Percentiles rank a stretch among this genome's conserved stretches.
Evolutionary conservation across 23 tunicate species (phyloP).

Genomic region (Corella eumyota): DNA sequence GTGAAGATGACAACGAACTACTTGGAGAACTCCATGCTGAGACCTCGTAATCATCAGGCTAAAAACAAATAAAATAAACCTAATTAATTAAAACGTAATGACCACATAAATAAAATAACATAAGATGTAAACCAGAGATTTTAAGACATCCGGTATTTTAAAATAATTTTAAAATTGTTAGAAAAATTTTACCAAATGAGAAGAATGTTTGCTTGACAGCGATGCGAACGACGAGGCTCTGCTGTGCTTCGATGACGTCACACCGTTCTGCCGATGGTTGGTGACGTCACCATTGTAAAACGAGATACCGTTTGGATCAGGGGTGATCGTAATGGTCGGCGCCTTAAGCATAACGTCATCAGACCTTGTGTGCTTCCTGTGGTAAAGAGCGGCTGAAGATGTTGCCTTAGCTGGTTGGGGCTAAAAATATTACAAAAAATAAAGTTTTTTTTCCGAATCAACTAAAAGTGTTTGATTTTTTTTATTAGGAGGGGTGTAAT

Average conservation of each 20-base stretch:
- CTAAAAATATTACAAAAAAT: no score
- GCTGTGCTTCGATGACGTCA: conserved; percentile 33
- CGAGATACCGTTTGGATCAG: conserved; percentile 6
- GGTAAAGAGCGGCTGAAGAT: no score
- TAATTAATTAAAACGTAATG: no score
- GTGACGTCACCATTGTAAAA: not conserved
- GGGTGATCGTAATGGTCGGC: conserved; percentile 31
- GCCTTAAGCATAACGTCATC: conserved; percentile 25
- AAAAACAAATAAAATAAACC: not conserved
- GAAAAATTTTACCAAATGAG: no score
- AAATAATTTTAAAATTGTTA: no score
- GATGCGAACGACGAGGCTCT: conserved; percentile 20
- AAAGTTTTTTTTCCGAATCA: no score
- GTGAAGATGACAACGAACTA: conserved; percentile 35
- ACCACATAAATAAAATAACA: no score
- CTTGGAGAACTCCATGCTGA: conserved; percentile 40
- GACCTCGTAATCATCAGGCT: conserved; percentile 52
- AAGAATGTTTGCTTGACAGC: not conserved
- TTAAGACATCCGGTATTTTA: no score
- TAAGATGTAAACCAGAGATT: no score
- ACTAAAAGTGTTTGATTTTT: no score
- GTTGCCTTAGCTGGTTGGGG: no score
- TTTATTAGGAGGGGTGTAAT: no score
- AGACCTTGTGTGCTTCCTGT: not conserved
- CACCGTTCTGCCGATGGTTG: not conserved